Evolutionary conservation across 2,797 vertebrate species (phyloP), one percentile per base, ranked within the genome.

Genomic region (Malurus leucopterus): DNA sequence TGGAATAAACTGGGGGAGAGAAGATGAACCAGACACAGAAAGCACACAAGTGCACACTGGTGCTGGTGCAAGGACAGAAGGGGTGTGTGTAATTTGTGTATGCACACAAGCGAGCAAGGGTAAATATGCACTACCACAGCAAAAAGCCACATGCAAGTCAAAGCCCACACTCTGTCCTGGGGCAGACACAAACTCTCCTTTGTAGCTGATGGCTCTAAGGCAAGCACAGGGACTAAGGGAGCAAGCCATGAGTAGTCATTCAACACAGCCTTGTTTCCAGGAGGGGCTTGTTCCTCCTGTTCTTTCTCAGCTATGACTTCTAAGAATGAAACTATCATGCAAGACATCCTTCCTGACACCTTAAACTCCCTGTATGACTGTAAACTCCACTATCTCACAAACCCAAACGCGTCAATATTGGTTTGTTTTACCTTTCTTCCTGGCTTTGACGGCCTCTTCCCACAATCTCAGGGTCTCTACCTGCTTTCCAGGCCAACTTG

Each of bases 361-460:
- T 29, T 3, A 3, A 80, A 7, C 63, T 73, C 77, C 80, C 86
- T 55, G 5, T 2, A 2, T 9, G 58, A 54, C 85, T 67, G 64
- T 14, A 8, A 75, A 4, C 61, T 61, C 41, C 44, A 15, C 12
- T 3, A 11, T 11, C 64, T 63, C 44, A 44, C 20, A 29, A 49
- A 29, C 23, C 55, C 76, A 20, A 50, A 11, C 19, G 3, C 0
- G 0, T 2, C 73, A 61, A 1, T 22, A 36, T 1, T 55, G 77
- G 6, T 95, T 84, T 85, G 58, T 62, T 96, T 97, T 97, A 98
- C 97, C 97, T 97, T 98, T 98, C 96, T 98, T 98, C 84, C 97
- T 96, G 1, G 97, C 97, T 96, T 98, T 97, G 95, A 97, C 97
- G 84, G 97, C 97, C 94, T 98, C 97, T 96, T 98, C 97, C 97